Base-by-base conservation (phyloP, 1,140 invertebrate species). In the Coptotermes formosanus region DNA sequence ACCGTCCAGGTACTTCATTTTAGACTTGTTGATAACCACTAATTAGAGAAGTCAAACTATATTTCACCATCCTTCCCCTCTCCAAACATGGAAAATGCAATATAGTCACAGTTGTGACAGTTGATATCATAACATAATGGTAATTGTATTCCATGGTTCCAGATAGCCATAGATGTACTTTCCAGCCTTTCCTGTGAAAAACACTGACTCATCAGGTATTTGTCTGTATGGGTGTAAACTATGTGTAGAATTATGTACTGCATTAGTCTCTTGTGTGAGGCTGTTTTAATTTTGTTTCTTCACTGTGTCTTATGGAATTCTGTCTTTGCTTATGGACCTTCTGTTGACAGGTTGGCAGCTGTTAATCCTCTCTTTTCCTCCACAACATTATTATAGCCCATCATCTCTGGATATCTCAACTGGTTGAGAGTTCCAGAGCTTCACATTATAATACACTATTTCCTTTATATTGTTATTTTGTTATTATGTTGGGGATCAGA, bases 371-470 rank as follows among this genome's bases (percentile, higher is more conserved):
- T 75, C 64, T 75, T 30, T 55, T n/a, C 64, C 64, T 75, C 64
- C 64, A 75, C 64, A n/a, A 75, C 14, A 16, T 75, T 12, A 30
- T 30, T 30, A 25, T 75, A 75, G 30, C 64, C 25, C 7, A 75
- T 75, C 64, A 69, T 86, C 82, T 86, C 86, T 86, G 86, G 44
- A 86, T 83, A 82, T 84, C 86, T 86, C 86, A 86, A 86, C 86
- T 59, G 86, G 86, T 86, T 86, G 86, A 86, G 86, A 86, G 52
- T 84, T 86, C 48, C 86, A 86, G 86, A 86, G 82, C 83, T 84
- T 84, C 52, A 75, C 64, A 75, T 75, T 75, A 75, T 75, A 75
- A 75, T 14, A 75, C 16, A n/a, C 64, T 75, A 7, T 25, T 75
- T 75, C 30, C 64, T 75, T 75, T 30, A 30, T 75, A 25, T 75